Conservation (phyloP, 2,888 invertebrate species). For the Parnassius smintheus region DNA sequence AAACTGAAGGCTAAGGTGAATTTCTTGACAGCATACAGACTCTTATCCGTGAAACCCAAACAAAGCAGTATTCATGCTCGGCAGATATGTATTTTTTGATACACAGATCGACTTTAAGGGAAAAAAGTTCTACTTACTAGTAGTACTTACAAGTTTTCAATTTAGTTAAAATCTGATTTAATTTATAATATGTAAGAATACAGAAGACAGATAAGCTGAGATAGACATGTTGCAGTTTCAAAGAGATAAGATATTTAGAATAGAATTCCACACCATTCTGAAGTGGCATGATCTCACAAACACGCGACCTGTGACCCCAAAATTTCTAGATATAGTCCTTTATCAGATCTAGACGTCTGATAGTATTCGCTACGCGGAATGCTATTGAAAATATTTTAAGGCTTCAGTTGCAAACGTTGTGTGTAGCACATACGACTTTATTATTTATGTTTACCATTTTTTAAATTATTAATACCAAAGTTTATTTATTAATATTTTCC, state of each 20-base stretch:
- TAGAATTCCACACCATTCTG: slow-evolving; percentile 33
- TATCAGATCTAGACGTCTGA: slow-evolving; percentile 33
- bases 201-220: too few relatives aligned
- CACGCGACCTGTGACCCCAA: slow-evolving; percentile 45
- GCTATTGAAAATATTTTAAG: slow-evolving; percentile 35
- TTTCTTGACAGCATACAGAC: too few relatives aligned
- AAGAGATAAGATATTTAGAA: slow-evolving; percentile 18
- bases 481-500: too few relatives aligned
- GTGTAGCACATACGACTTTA: background rate
- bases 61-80: too few relatives aligned
- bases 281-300: slow-evolving; percentile 38
- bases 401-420: slow-evolving; percentile 21
- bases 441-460: slow-evolving; percentile 6
- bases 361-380: slow-evolving; percentile 26
- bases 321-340: slow-evolving; percentile 33
- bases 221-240: background rate
- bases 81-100: too few relatives aligned
- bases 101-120: too few relatives aligned
- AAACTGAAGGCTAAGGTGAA: too few relatives aligned
- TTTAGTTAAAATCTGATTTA: too few relatives aligned
- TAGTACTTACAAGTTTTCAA: too few relatives aligned
- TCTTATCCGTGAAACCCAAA: too few relatives aligned
- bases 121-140: too few relatives aligned
- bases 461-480: background rate
- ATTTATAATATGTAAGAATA: too few relatives aligned